Base-by-base conservation (phyloP, 2,113 vertebrate genomes). In the Mellivora capensis region DNA sequence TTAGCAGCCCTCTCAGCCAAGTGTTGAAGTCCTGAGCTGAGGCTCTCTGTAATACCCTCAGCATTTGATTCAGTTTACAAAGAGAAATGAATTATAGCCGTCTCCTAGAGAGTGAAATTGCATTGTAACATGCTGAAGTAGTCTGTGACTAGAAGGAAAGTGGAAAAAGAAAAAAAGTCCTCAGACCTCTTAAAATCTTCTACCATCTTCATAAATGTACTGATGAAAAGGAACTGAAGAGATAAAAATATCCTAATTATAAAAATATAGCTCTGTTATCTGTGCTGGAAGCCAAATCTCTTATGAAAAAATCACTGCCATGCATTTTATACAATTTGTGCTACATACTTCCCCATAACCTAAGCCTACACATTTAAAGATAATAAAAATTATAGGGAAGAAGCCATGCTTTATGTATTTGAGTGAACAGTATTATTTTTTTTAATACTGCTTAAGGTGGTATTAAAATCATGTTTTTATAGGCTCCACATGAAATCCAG, bases 51-150 rank as follows among this genome's bases (percentile, higher is more conserved):
- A 10, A 61, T 4, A 72, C 42, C 59, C 31, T 25, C 13, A 52
- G 27, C 21, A 74, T 83, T 93, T 91, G 47, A 37, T 62, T 87
- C 82, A 31, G 27, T 86, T 97, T 94, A 64, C 86, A 91, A 95
- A 90, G 59, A 71, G 5, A 93, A 96, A 79, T 69, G 42, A 95
- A 82, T 61, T 42, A 25, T 12, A 29, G 4, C n/a, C 1, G 0
- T 93, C 67, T 89, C 15, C 25, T 72, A 81, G 52, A 74, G 8
- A 86, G 7, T 83, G 72, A 81, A 90, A 91, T 88, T 87, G 17
- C 34, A 57, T 39, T 86, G 27, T 72, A 79, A 74, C 17, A 61
- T 47, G 67, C 7, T 47, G 62, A 90, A 52, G 39, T 69, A 52
- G 54, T 96, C 72, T 81, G 79, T 52, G 47, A 85, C 77, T 76